Percentiles rank a stretch among this genome's conserved stretches.
Conservation (phyloP, 1,140 invertebrate species). For the Lamellibrachia luymesi region DNA sequence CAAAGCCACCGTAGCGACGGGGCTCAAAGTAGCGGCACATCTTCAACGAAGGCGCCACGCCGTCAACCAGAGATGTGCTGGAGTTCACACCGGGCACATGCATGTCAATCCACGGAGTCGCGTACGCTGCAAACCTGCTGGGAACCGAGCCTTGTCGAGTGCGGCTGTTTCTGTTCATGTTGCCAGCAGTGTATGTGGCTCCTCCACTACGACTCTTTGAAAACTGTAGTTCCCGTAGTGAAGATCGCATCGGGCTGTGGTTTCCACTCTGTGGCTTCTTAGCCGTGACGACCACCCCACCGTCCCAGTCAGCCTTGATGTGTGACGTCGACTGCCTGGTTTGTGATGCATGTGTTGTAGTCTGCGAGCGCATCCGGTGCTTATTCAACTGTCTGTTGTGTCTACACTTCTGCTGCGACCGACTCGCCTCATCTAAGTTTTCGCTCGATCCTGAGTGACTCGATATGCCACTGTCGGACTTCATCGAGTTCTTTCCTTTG, state of each 20-base stretch:
- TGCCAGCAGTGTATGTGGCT: background rate
- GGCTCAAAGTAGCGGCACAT: constrained; percentile 21
- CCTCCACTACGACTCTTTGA: background rate
- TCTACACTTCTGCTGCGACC: background rate
- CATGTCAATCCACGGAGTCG: constrained; percentile 13
- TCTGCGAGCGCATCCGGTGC: constrained; percentile 13
- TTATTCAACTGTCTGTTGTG: background rate
- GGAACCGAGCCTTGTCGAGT: constrained; percentile 17
- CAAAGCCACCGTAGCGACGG: constrained; percentile 41
- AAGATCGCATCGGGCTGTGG: background rate
- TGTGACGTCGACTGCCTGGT: background rate
- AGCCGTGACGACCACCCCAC: constrained; percentile 11
- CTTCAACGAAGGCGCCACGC: background rate
- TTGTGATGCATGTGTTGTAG: constrained; percentile 14
- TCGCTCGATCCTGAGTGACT: constrained; percentile 40
- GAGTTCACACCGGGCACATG: constrained; percentile 28
- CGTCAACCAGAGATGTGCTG: background rate
- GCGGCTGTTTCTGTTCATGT: background rate
- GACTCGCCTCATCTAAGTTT: constrained; percentile 33
- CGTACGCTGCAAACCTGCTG: constrained; percentile 19
- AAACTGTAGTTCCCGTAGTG: background rate
- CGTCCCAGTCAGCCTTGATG: constrained; percentile 19
- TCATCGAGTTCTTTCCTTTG: constrained; percentile 33
- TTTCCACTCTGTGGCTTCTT: constrained; percentile 14
- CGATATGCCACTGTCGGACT: constrained; percentile 44